Conservation (phyloP, 2,797 vertebrate genomes). For the Enteromius fasciolatus region DNA sequence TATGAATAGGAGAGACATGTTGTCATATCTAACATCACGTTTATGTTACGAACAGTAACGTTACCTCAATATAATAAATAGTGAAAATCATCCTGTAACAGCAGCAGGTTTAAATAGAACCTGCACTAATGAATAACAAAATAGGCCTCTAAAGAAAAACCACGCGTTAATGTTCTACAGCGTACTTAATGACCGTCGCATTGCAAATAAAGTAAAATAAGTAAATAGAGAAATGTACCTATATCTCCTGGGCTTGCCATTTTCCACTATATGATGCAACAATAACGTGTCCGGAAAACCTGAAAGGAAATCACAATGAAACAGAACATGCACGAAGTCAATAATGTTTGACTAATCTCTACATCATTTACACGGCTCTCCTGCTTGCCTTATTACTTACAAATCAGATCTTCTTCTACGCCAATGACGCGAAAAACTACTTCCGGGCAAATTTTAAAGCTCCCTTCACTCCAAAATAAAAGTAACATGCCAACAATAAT, state of each 20-base stretch:
- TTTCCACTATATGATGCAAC: slow-evolving; percentile 86
- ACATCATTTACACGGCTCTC: not conserved
- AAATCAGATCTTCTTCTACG: slow-evolving; percentile 14
- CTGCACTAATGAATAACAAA: not conserved
- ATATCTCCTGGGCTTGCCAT: slow-evolving; percentile 83
- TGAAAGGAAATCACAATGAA: slow-evolving; percentile 5
- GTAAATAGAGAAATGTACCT: slow-evolving; percentile 68
- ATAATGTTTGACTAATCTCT: not conserved
- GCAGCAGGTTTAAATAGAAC: not conserved
- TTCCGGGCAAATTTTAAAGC: slow-evolving; percentile 22
- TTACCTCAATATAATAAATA: not conserved
- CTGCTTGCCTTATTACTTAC: not conserved
- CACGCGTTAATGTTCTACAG: not conserved
- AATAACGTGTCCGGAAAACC: slow-evolving; percentile 80
- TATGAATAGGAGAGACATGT: not conserved
- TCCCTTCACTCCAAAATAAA: slow-evolving; percentile 43
- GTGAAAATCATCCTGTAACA: not conserved
- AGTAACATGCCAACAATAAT: not conserved
- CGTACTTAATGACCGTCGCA: not conserved
- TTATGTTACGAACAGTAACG: not conserved
- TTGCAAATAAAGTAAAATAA: not conserved
- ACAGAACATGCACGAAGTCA: not conserved
- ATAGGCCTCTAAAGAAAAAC: not conserved
- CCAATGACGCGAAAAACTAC: not conserved
- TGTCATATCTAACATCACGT: not conserved